Base-by-base conservation (phyloP, 2,113 vertebrate genomes). In the Cinclus cinclus region DNA sequence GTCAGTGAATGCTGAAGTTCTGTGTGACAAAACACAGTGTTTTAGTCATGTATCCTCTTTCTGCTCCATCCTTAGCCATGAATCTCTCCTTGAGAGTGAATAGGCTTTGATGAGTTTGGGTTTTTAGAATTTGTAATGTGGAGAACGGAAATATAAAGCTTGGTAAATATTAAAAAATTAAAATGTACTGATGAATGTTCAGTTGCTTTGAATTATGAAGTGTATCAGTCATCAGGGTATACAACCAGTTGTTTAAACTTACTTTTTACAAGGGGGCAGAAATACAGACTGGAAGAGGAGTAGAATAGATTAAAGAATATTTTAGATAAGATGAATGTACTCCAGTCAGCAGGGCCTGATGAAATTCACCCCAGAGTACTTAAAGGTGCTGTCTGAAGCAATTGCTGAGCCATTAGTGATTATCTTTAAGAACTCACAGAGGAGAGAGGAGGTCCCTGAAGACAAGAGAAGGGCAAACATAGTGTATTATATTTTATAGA, bases 401-500 rank as follows among this genome's bases (percentile, higher is more conserved):
- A 94, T 94, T 0, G 2, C 60, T 82, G 81, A 95, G 76, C 91
- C 65, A 92, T 96, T 94, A 95, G 83, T 64, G 92, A 97, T 97
- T 94, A 95, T 92, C 83, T 95, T 74, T 65, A 84, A 92, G 77
- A 95, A 89, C 74, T 92, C 91, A 60, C 70, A 84, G 81, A 96
- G 86, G 92, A 96, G 68, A 89, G 20, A 92, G 87, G 83, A 94
- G 81, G 81, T 94, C 91, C 87, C 87, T 49, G 62, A 87, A 93
- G 91, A 91, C 60, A 87, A 55, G 41, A 84, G 74, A 91, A 92
- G 83, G 92, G 77, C 89, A 83, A 94, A 92, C 53, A 62, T 15
- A 65, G 24, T 68, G 58, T 84, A 68, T 91, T 69, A 65, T 69
- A 80, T 75, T 96, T 88, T 91, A 64, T 92, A 87, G 76, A 78